Percentiles rank a stretch among this genome's conserved stretches.
phyloP scores from a whole-genome alignment of 2,113 vertebrate species.

The Menidia beryllina region DNA sequence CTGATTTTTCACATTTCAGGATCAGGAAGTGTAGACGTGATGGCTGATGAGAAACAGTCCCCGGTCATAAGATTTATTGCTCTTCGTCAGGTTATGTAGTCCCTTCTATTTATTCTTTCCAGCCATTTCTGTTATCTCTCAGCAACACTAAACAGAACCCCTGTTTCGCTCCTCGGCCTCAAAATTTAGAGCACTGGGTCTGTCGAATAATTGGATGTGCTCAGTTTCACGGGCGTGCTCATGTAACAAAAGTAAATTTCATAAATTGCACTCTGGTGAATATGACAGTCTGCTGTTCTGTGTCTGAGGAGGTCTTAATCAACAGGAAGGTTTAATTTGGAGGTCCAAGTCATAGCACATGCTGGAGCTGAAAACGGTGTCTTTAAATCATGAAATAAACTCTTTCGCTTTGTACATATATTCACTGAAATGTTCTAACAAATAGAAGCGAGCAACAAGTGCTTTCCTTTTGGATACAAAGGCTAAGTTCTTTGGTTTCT shows the following conservation, averaged over 20 bases:
- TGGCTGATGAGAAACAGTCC: conserved; percentile 50
- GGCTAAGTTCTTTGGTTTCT: conserved; percentile 25
- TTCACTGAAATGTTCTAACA: background rate
- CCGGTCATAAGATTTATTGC: conserved; percentile 27
- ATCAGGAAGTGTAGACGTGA: conserved; percentile 35
- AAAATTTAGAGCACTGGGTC: conserved; percentile 8
- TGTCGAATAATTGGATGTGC: conserved; percentile 26
- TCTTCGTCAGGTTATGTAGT: background rate
- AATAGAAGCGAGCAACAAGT: background rate
- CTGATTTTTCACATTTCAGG: conserved; percentile 34
- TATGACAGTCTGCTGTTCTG: background rate
- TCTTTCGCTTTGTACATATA: background rate
- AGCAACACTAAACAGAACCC: conserved; percentile 46
- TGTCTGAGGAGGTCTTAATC: background rate
- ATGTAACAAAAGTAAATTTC: conserved; percentile 20
- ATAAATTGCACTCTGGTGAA: conserved; percentile 6
- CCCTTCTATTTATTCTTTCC: conserved; percentile 33
- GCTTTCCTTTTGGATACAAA: conserved; percentile 14
- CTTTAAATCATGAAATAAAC: background rate
- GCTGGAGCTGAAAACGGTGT: background rate
- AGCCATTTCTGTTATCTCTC: conserved; percentile 45
- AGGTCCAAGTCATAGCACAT: background rate
- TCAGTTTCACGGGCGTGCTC: conserved; percentile 18
- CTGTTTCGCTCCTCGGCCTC: conserved; percentile 27
- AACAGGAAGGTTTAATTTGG: background rate